Conservation (phyloP, 2,113 vertebrate species). For the Himantopus leucocephalus region DNA sequence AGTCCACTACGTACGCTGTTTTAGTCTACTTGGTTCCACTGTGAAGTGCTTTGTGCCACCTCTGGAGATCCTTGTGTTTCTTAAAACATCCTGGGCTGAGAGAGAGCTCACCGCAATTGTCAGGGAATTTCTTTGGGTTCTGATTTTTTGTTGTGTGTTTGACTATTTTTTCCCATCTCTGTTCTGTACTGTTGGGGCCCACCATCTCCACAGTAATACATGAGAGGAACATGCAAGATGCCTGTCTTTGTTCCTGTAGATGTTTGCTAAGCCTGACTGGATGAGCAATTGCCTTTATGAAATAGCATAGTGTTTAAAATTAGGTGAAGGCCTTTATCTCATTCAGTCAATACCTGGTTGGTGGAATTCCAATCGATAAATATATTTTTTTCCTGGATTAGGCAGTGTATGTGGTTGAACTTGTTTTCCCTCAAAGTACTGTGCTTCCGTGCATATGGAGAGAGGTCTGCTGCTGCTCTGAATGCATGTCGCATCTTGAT, state of each 20-base stretch:
- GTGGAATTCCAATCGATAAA: not conserved
- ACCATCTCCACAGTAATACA: not conserved
- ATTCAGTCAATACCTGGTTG: not conserved
- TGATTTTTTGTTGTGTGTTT: not conserved
- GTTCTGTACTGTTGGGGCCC: no score
- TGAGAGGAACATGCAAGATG: not conserved
- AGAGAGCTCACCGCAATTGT: not conserved
- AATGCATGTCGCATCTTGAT: not conserved
- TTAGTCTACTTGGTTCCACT: not conserved
- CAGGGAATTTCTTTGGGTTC: not conserved
- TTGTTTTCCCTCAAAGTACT: not conserved
- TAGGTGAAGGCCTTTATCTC: not conserved
- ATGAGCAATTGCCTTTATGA: not conserved
- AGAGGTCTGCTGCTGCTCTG: not conserved
- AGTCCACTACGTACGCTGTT: accelerated
- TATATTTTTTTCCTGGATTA: not conserved
- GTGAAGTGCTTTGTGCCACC: not conserved
- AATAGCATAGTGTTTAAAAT: not conserved
- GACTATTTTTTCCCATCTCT: not conserved
- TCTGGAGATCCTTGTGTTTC: not conserved
- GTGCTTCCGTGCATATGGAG: not conserved
- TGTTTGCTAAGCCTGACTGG: not conserved
- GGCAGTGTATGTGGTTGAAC: not conserved
- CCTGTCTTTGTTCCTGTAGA: not conserved
- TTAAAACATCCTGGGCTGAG: not conserved